Evolutionary conservation across 2,113 vertebrate species (phyloP).

Genomic region (Epinephelus moara): DNA sequence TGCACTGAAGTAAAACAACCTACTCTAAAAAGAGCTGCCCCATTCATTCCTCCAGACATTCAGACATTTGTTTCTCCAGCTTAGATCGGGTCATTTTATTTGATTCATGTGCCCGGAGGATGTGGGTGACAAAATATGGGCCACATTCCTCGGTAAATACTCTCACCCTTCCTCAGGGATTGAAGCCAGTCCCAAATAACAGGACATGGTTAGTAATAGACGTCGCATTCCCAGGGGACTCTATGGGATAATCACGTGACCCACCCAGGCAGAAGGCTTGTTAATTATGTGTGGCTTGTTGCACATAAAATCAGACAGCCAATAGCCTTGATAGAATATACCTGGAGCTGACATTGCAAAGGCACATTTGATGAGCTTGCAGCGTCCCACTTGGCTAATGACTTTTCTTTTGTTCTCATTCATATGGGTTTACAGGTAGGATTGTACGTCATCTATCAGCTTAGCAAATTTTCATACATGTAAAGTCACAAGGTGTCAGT

Average conservation of each 20-base stretch:
- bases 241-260: constrained; percentile 15
- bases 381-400: not conserved
- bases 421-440: not conserved
- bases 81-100: constrained; percentile 21
- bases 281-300: constrained; percentile 31
- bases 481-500: not conserved
- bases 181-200: constrained; percentile 11
- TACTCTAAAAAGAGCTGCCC: not conserved
- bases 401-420: not conserved
- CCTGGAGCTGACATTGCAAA: constrained; percentile 30
- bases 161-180: not conserved
- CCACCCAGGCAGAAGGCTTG: not conserved
- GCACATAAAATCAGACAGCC: constrained; percentile 13
- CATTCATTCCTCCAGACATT: no score
- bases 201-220: not conserved
- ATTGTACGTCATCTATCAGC: not conserved
- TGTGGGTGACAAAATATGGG: constrained; percentile 12
- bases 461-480: no score
- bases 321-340: constrained; percentile 40
- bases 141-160: not conserved
- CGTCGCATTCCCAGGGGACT: constrained; percentile 13
- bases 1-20: not conserved
- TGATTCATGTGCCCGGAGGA: constrained; percentile 2
- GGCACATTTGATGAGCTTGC: constrained; percentile 25
- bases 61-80: not conserved